These are phyloP conservation scores for Sphecodes monilicornis DNA, from an alignment of 2,888 invertebrate species.

Conservation along the genomic window DNA sequence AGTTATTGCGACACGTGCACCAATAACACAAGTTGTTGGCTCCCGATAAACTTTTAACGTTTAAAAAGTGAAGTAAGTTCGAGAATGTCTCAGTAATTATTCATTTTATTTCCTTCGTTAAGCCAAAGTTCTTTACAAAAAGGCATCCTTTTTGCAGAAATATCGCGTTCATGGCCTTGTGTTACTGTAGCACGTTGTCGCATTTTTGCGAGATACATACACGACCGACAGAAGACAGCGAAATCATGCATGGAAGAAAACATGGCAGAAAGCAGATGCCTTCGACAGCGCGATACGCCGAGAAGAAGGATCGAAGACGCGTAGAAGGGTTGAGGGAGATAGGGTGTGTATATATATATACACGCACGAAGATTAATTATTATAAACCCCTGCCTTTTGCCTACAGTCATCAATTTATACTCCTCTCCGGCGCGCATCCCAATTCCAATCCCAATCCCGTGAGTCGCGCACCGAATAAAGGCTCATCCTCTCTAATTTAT, in stretches of 20 bases:
- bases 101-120: too few relatives aligned
- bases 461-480: conserved; percentile 78
- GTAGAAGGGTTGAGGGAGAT: conserved; percentile 3
- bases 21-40: too few relatives aligned
- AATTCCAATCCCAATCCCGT: conserved; percentile 76
- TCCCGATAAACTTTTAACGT: too few relatives aligned
- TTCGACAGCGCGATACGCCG: conserved; percentile 17
- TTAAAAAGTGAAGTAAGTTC: too few relatives aligned
- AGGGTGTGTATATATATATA: conserved; percentile 60
- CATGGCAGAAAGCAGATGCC: conserved; percentile 48
- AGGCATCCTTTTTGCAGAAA: too few relatives aligned
- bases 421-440: conserved; percentile 72
- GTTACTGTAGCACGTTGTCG: not conserved
- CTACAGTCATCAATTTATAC: conserved; percentile 84
- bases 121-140: too few relatives aligned
- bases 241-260: not conserved
- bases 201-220: not conserved
- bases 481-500: conserved; percentile 84
- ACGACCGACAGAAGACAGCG: not conserved
- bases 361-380: conserved; percentile 83
- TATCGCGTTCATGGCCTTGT: not conserved
- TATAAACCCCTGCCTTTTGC: conserved; percentile 83
- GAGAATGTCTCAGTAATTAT: too few relatives aligned
- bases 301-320: conserved; percentile 25
- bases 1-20: too few relatives aligned